Conservation (phyloP, 1,140 invertebrate genomes). For the Hycleus phaleratus region DNA sequence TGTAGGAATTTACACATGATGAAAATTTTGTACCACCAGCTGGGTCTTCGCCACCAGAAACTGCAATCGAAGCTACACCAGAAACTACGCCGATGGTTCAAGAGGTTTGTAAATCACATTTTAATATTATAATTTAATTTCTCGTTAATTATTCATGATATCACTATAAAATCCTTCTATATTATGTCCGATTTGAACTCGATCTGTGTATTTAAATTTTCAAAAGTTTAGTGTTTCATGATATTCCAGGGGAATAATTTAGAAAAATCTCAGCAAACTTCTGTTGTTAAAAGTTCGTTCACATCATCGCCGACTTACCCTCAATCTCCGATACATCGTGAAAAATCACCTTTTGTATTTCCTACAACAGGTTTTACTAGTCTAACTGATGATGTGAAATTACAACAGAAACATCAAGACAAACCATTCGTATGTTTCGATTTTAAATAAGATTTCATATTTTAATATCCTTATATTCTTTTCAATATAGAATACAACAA, state of each 20-base stretch:
- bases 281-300: conserved; percentile 12
- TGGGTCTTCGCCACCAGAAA: conserved; percentile 65
- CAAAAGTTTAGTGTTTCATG: conserved; percentile 14
- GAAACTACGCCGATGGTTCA: conserved; percentile 68
- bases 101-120: conserved; percentile 1
- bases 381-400: too few relatives aligned
- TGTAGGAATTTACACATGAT: conserved; percentile 13
- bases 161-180: too few relatives aligned
- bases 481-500: too few relatives aligned
- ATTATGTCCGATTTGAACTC: too few relatives aligned
- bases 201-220: too few relatives aligned
- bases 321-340: conserved; percentile 60
- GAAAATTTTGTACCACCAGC: conserved; percentile 35
- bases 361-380: conserved; percentile 11
- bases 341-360: conserved; percentile 48
- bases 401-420: conserved; percentile 3
- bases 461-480: too few relatives aligned
- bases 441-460: too few relatives aligned
- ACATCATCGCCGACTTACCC: conserved; percentile 41
- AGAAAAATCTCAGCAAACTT: too few relatives aligned
- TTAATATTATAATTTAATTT: background rate
- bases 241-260: too few relatives aligned
- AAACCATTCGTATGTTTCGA: conserved; percentile 20
- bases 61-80: conserved; percentile 78
- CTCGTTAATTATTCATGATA: too few relatives aligned